These are phyloP conservation scores for human DNA, from an alignment of 2,113 vertebrate genomes.

Conservation along the genomic window DNA sequence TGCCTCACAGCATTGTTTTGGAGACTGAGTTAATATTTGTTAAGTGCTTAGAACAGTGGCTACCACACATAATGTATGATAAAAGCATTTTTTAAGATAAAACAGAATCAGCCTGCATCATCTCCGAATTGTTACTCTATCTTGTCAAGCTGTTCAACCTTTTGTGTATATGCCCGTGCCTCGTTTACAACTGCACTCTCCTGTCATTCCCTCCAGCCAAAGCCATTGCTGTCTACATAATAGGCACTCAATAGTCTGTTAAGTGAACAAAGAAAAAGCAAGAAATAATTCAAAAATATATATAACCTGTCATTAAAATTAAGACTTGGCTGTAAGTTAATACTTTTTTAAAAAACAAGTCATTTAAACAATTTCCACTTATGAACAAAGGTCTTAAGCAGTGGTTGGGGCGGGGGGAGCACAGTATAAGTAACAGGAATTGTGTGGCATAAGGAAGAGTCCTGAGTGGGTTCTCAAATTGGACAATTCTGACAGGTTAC, in stretches of 20 bases:
- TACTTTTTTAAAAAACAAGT: not conserved
- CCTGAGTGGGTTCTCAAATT: not conserved
- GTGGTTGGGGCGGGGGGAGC: too few relatives aligned
- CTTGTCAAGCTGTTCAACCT: not conserved
- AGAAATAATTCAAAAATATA: not conserved
- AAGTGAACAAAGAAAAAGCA: not conserved
- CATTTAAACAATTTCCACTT: slow-evolving; percentile 18
- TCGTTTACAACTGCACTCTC: not conserved
- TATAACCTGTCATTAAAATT: not conserved
- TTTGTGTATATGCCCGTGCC: not conserved
- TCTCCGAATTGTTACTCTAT: not conserved
- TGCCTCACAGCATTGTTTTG: not conserved
- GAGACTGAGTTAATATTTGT: slow-evolving; percentile 15
- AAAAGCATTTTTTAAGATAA: not conserved
- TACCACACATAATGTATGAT: not conserved
- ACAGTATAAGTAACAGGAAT: not conserved
- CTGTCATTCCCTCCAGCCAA: not conserved
- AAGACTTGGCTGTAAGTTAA: not conserved
- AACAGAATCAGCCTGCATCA: not conserved
- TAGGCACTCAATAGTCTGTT: not conserved
- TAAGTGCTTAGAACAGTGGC: not conserved
- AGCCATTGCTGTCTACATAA: not conserved
- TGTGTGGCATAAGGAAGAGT: not conserved
- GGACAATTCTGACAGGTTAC: not conserved
- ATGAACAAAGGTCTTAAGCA: not conserved